phyloP scores from a whole-genome alignment of 2,113 vertebrate species.

The Aramus guarauna region DNA sequence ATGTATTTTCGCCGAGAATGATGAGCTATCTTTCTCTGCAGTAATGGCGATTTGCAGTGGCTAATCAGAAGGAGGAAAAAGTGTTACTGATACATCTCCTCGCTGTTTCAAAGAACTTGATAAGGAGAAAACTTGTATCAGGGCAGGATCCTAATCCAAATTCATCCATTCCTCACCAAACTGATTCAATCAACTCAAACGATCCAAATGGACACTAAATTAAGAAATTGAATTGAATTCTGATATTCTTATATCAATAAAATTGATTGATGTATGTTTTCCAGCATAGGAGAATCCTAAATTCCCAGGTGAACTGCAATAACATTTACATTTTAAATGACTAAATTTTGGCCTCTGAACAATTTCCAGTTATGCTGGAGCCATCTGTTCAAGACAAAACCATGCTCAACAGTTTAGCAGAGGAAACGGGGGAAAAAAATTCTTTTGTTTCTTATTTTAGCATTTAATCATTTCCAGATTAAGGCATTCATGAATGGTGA shows the following conservation, averaged over 20 bases:
- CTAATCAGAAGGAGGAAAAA: not conserved
- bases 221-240: not conserved
- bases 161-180: not conserved
- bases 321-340: not conserved
- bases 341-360: not conserved
- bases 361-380: not conserved
- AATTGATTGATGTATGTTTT: not conserved
- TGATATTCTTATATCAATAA: not conserved
- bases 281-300: not conserved
- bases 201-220: not conserved
- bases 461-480: not conserved
- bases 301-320: not conserved
- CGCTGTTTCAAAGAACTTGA: not conserved
- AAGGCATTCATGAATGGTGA: not conserved
- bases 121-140: not conserved
- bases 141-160: not conserved
- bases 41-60: not conserved
- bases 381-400: not conserved
- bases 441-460: not conserved
- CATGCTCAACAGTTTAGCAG: not conserved
- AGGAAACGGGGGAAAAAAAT: not conserved
- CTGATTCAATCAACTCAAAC: not conserved
- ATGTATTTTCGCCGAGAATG: not conserved
- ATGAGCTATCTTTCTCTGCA: not conserved
- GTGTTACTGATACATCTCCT: not conserved